Percentiles rank a stretch among this genome's conserved stretches.
Evolutionary conservation across 2,113 vertebrate genomes (phyloP).

Genomic region (Myiozetetes cayanensis): DNA sequence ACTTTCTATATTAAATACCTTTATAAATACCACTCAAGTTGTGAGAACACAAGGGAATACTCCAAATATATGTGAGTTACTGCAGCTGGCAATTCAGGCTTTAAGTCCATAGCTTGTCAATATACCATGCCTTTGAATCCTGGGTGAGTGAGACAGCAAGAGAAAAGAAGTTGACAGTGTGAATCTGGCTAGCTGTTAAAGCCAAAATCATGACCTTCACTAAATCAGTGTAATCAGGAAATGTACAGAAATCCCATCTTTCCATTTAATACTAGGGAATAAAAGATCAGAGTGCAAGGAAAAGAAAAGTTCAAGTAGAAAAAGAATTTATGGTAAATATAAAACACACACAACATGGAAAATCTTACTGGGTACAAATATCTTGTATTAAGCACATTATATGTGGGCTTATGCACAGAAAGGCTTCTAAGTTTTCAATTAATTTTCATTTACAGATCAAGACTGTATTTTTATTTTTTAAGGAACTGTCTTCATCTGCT

Average conservation of each 20-base stretch:
- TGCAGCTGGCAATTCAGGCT: background rate
- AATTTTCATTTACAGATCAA: background rate
- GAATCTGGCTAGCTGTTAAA: background rate
- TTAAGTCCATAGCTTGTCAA: background rate
- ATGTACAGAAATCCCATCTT: background rate
- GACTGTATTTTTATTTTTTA: background rate
- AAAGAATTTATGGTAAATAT: background rate
- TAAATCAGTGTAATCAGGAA: background rate
- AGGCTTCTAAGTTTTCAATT: background rate
- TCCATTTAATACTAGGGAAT: background rate
- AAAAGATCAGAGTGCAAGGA: background rate
- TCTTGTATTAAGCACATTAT: background rate
- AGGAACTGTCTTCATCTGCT: background rate
- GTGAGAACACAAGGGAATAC: background rate
- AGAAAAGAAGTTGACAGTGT: background rate
- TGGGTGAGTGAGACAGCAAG: background rate
- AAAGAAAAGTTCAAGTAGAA: background rate
- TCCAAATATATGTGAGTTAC: background rate
- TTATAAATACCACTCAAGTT: background rate
- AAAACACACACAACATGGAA: background rate
- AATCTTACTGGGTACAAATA: background rate
- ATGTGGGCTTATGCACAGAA: background rate
- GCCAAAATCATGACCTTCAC: background rate
- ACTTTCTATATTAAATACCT: background rate
- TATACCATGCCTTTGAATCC: background rate